These are phyloP conservation scores for Pristionchus japonicus DNA, from an alignment of 2,888 invertebrate species.

Conservation along the genomic window DNA sequence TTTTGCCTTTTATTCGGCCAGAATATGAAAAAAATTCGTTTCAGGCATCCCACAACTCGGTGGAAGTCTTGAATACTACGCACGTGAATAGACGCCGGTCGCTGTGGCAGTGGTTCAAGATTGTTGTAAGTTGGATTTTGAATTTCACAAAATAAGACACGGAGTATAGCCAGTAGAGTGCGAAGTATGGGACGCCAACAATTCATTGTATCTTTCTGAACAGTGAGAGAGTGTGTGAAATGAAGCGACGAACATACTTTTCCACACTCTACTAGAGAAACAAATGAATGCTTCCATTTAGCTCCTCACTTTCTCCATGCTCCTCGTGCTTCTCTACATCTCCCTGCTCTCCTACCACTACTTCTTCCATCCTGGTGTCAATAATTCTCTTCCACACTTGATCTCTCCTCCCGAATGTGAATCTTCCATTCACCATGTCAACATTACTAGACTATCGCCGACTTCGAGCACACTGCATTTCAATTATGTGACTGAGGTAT, in stretches of 20 bases:
- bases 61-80: neutral
- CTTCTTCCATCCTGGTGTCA: neutral
- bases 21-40: neutral
- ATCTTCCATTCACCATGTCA: neutral
- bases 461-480: neutral
- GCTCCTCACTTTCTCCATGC: neutral
- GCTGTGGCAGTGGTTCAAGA: neutral
- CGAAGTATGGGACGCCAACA: too few species aligned
- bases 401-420: neutral
- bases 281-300: too few species aligned
- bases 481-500: neutral
- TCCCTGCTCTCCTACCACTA: neutral
- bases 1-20: too few species aligned
- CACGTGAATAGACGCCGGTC: neutral
- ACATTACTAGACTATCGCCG: neutral
- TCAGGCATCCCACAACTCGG: neutral
- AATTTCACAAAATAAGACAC: too few species aligned
- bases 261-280: too few species aligned
- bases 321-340: neutral
- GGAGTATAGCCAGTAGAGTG: too few species aligned
- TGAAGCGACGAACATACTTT: too few species aligned
- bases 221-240: too few species aligned
- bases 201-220: too few species aligned
- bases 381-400: too few species aligned
- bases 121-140: neutral